A percentile compares a stretch with the other conserved stretches of the same genome.
Evolutionary conservation across 2,113 vertebrate species (phyloP).

Genomic region (Colistium nudipinnis): DNA sequence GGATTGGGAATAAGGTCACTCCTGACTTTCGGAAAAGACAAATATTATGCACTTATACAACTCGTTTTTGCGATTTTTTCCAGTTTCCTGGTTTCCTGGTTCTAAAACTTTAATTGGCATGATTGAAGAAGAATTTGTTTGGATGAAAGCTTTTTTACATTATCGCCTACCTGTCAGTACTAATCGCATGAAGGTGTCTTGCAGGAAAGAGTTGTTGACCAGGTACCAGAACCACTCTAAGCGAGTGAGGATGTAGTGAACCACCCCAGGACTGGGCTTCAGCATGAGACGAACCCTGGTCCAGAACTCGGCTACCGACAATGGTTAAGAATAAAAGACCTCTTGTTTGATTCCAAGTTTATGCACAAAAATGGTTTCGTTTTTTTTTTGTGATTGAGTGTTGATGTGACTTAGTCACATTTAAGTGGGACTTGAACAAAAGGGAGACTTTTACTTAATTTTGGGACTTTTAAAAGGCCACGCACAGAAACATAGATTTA

Average conservation of each 20-base stretch:
- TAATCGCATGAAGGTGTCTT: slow-evolving; percentile 84
- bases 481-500: too few species aligned
- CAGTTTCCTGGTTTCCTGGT: background rate
- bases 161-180: slow-evolving; percentile 86
- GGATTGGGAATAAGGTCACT: slow-evolving; percentile 91
- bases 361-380: too few species aligned
- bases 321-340: background rate
- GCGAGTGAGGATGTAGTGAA: slow-evolving; percentile 89
- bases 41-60: background rate
- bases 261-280: slow-evolving; percentile 83
- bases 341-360: too few species aligned
- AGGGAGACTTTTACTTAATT: too few species aligned
- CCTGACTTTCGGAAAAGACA: slow-evolving; percentile 78
- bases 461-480: too few species aligned
- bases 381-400: too few species aligned
- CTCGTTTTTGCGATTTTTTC: background rate
- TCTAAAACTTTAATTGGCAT: background rate
- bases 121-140: background rate
- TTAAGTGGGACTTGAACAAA: too few species aligned
- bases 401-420: too few species aligned
- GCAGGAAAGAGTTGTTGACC: slow-evolving; percentile 88
- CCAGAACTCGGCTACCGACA: slow-evolving; percentile 87
- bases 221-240: slow-evolving; percentile 91
- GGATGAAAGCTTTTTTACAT: background rate
- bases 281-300: slow-evolving; percentile 80